Percentiles rank a stretch among this genome's conserved stretches.
phyloP scores from a whole-genome alignment of 2,797 vertebrate species.

The Enteromius anoplus region DNA sequence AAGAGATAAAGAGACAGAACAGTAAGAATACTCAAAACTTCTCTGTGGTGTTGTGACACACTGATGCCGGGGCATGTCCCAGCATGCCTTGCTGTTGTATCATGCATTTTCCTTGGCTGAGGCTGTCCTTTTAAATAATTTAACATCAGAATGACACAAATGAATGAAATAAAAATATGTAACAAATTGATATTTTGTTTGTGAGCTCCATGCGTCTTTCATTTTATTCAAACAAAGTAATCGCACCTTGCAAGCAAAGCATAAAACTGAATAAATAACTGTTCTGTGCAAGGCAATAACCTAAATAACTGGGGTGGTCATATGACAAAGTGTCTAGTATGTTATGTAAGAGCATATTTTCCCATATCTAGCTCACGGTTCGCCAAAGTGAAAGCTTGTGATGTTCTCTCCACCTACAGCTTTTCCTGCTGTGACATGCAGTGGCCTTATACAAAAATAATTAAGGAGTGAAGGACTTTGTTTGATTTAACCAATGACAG shows the following conservation, averaged over 20 bases:
- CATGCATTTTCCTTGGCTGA: not conserved
- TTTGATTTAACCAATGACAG: conserved; percentile 10
- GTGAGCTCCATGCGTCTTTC: not conserved
- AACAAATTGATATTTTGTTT: not conserved
- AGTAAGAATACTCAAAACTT: not conserved
- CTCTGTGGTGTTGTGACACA: conserved; percentile 7
- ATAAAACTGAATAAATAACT: not conserved
- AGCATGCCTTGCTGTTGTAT: conserved; percentile 25
- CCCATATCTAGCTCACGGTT: not conserved
- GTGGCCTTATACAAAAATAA: conserved; percentile 7
- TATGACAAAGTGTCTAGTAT: not conserved
- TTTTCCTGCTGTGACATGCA: conserved; percentile 44
- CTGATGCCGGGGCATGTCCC: conserved; percentile 25
- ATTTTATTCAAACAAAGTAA: not conserved
- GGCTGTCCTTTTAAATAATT: not conserved
- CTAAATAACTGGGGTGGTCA: not conserved
- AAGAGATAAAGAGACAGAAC: not conserved
- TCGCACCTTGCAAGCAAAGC: not conserved
- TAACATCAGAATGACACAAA: conserved; percentile 18
- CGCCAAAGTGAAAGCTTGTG: not conserved
- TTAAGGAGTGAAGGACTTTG: conserved; percentile 29
- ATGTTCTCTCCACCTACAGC: conserved; percentile 41
- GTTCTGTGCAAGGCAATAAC: not conserved
- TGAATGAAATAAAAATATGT: not conserved
- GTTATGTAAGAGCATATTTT: conserved; percentile 11